Evolutionary conservation across 2,888 invertebrate species (phyloP).

Genomic region (Rapana venosa): DNA sequence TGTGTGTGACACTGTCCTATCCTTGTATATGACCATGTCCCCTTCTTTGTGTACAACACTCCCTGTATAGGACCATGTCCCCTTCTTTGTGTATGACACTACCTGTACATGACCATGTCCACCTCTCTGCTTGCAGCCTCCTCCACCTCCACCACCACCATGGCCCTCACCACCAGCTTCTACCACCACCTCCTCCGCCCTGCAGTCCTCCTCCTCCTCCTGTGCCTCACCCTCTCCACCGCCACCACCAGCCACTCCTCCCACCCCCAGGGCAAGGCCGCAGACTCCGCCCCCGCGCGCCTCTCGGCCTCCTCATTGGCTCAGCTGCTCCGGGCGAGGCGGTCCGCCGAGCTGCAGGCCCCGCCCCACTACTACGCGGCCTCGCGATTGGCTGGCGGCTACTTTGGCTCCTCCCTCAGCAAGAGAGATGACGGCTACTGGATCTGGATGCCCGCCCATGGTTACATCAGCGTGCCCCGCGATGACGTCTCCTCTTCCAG

Average conservation of each 20-base stretch:
- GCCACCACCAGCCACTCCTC: conserved; percentile 7
- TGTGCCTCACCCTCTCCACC: conserved; percentile 27
- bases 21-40: too few relatives aligned
- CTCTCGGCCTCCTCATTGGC: conserved; percentile 3
- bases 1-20: too few relatives aligned
- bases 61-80: too few relatives aligned
- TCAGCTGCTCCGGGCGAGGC: conserved; percentile 30
- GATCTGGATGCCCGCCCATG: conserved; percentile 77
- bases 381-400: conserved; percentile 50
- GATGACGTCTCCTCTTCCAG: conserved; percentile 56
- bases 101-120: background rate
- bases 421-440: conserved; percentile 67
- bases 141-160: background rate
- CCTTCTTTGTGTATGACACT: too few relatives aligned
- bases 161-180: background rate
- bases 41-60: too few relatives aligned
- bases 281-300: conserved; percentile 8
- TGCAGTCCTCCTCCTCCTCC: conserved; percentile 1
- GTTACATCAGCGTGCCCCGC: conserved; percentile 72
- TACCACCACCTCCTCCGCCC: background rate
- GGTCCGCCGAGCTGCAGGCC: conserved; percentile 37
- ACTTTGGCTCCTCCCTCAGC: conserved; percentile 49
- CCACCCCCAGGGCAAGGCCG: background rate
- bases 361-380: conserved; percentile 33
- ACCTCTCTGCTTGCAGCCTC: background rate